These are phyloP conservation scores for Periparus ater DNA, from an alignment of 2,797 vertebrate species.

Conservation along the genomic window DNA sequence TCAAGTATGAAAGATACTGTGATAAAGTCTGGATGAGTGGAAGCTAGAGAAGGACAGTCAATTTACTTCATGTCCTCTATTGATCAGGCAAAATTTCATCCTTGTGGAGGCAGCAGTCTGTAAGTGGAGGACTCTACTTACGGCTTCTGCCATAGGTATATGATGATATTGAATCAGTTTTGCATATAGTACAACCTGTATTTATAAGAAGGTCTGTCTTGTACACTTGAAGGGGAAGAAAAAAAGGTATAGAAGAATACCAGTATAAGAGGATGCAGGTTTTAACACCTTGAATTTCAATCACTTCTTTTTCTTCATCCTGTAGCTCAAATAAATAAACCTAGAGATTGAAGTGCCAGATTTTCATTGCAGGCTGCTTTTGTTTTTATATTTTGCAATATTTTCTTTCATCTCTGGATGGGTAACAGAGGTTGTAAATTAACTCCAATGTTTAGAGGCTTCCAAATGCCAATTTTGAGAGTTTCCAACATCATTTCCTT, in stretches of 20 bases:
- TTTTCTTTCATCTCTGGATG: background rate
- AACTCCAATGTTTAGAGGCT: background rate
- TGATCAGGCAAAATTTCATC: background rate
- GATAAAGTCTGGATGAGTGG: background rate
- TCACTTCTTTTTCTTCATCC: background rate
- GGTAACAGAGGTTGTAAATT: background rate
- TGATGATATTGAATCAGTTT: background rate
- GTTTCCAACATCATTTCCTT: background rate
- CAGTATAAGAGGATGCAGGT: background rate
- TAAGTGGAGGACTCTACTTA: background rate
- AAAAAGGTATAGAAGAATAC: background rate
- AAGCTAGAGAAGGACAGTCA: background rate
- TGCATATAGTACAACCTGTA: background rate
- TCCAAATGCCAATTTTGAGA: background rate
- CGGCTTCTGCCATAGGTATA: background rate
- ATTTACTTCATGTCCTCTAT: background rate
- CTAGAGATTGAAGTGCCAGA: background rate
- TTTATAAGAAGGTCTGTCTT: background rate
- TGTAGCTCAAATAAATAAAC: background rate
- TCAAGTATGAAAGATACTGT: background rate
- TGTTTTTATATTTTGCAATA: background rate
- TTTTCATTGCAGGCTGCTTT: background rate
- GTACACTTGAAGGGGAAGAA: fast-evolving
- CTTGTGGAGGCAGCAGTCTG: background rate
- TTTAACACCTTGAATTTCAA: background rate